Conservation (phyloP, 1,140 invertebrate species). For the Eueides isabella region DNA sequence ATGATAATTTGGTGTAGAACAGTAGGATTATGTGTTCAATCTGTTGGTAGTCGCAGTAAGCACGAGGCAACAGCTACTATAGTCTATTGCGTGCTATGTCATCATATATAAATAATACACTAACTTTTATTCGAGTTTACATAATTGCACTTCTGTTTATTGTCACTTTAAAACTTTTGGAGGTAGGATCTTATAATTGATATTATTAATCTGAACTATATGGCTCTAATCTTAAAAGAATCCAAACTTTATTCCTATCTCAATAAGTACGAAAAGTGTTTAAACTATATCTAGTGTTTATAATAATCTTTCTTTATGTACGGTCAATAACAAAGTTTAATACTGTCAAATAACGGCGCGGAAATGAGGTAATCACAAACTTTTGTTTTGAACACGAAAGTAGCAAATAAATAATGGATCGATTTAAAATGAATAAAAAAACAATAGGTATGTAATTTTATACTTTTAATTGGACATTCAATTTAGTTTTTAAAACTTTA, state of each 20-base stretch:
- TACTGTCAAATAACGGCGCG: constrained; percentile 12
- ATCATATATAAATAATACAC: constrained; percentile 28
- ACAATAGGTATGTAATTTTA: constrained; percentile 15
- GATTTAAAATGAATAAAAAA: not conserved
- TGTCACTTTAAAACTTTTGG: constrained; percentile 6
- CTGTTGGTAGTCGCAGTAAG: constrained; percentile 52
- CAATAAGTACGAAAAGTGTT: not conserved
- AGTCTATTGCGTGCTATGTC: constrained; percentile 32
- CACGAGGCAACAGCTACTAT: constrained; percentile 41
- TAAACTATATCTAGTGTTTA: constrained; percentile 14
- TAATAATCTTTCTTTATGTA: not conserved
- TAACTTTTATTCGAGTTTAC: constrained; percentile 24
- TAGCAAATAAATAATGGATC: not conserved
- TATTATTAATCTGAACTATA: constrained; percentile 9
- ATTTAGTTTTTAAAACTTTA: not conserved
- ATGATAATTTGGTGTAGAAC: constrained; percentile 24
- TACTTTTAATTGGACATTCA: not conserved
- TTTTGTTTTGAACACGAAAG: not conserved
- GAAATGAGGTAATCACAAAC: constrained; percentile 1
- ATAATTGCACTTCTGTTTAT: constrained; percentile 29
- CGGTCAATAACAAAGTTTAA: not conserved
- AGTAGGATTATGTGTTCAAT: constrained; percentile 65
- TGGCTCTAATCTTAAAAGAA: not conserved
- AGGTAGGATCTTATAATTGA: constrained; percentile 25
- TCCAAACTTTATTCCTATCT: constrained; percentile 6